Evolutionary conservation across 2,113 vertebrate species (phyloP), one percentile per base, ranked within the genome.

Genomic region (Mastomys coucha): DNA sequence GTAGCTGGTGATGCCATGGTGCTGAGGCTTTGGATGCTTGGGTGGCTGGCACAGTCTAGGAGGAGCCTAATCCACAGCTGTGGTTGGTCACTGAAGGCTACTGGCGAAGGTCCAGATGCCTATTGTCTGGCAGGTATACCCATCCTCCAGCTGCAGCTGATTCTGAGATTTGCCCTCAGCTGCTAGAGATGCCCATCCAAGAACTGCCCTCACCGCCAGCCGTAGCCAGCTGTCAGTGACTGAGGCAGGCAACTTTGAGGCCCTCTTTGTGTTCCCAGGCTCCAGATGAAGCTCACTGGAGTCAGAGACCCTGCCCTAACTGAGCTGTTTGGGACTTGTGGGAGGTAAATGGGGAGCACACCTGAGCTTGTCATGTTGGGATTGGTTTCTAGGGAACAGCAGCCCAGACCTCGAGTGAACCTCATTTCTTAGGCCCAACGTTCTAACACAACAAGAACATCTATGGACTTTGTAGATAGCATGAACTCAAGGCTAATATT

Each of bases 341-440:
- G 31, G 33, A 13, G 13, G 1, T 0, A 8, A 8, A 8, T 26
- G 58, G 58, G 26, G 20, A 11, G 9, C 20, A 9, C 6, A 31
- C 2, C 39, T 22, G 17, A 6, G 42, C 58, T 60, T 19, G 31
- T 28, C 22, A 67, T n/a, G 7, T 56, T 28, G 67, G 36, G 69
- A 36, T 76, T 65, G 31, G 69, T 60, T 49, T 96, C 85, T 65
- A 85, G 60, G 45, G 20, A 80, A 24, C 39, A 20, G 22, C 19
- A 69, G 51, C 45, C 49, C 56, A 72, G 69, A 86, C 49, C 10
- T 78, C 73, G 42, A 80, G 94, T 65, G 93, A 17, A n/a, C 78
- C 65, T 49, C 24, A 67, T 84, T 60, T 36, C 69, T 76, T 65
- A 16, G 67, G 22, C 53, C 28, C n/a, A 80, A 31, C 8, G n/a